phyloP scores from a whole-genome alignment of 2,888 invertebrate species.

The Spilarctia lutea region DNA sequence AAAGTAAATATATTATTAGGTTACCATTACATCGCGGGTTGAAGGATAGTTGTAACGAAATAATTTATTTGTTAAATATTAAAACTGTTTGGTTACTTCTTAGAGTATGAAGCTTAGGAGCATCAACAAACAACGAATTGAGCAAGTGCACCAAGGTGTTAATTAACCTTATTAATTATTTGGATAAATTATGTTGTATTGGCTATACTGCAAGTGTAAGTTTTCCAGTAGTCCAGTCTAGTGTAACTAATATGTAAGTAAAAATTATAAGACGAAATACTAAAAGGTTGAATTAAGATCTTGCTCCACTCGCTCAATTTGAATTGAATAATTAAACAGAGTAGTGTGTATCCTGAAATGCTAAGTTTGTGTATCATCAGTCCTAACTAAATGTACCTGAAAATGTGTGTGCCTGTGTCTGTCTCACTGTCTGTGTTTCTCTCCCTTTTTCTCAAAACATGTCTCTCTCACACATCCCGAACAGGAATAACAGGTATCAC shows the following conservation, averaged over 20 bases:
- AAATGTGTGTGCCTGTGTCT: slow-evolving; percentile 82
- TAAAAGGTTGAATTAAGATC: not conserved
- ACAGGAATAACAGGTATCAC: slow-evolving; percentile 86
- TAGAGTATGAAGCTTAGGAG: not conserved
- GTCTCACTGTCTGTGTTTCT: slow-evolving; percentile 86
- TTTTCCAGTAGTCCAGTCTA: too few relatives aligned
- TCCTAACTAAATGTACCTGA: slow-evolving; percentile 51
- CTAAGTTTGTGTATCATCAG: slow-evolving; percentile 24
- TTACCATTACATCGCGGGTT: slow-evolving; percentile 33
- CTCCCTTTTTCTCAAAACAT: slow-evolving; percentile 84
- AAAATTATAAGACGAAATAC: not conserved
- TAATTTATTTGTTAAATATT: not conserved
- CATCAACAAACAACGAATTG: not conserved
- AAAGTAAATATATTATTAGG: slow-evolving; percentile 37
- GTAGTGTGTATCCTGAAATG: slow-evolving; percentile 6
- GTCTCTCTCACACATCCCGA: slow-evolving; percentile 83
- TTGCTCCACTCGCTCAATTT: not conserved
- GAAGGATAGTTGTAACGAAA: slow-evolving; percentile 7
- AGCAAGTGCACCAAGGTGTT: not conserved
- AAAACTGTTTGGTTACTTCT: not conserved
- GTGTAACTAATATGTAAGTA: not conserved
- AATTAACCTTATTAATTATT: not conserved
- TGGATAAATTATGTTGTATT: not conserved
- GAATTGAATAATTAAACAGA: not conserved
- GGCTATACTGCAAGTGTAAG: too few relatives aligned